A percentile compares a stretch with the other conserved stretches of the same genome.
Evolutionary conservation across 2,113 vertebrate species (phyloP).

Genomic region (Hystrix brachyura): DNA sequence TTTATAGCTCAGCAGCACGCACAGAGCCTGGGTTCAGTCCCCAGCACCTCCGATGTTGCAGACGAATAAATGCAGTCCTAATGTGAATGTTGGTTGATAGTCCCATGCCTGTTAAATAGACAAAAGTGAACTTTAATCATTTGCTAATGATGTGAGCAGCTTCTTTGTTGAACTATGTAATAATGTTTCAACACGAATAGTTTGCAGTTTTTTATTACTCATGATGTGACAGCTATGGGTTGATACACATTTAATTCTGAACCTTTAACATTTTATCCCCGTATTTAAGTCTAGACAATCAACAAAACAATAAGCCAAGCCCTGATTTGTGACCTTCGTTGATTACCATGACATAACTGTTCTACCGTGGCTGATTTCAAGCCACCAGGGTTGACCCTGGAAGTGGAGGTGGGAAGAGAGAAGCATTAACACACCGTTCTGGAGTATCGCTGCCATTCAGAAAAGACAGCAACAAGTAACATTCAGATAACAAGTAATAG

Average conservation of each 20-base stretch:
- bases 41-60: neutral
- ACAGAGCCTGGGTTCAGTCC: neutral
- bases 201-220: neutral
- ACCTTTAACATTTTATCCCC: constrained; percentile 12
- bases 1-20: neutral
- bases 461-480: neutral
- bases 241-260: neutral
- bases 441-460: neutral
- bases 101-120: neutral
- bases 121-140: constrained; percentile 30
- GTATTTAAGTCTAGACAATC: neutral
- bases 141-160: neutral
- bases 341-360: neutral
- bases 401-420: neutral
- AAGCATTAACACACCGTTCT: neutral
- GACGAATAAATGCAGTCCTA: neutral
- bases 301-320: neutral
- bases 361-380: neutral
- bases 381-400: neutral
- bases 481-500: neutral
- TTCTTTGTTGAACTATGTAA: neutral
- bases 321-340: neutral
- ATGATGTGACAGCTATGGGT: neutral
- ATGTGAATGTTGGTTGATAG: neutral
- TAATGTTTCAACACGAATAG: constrained; percentile 22